Evolutionary conservation across 2,797 vertebrate genomes (phyloP).

Genomic region (Euphonia xanthogaster): DNA sequence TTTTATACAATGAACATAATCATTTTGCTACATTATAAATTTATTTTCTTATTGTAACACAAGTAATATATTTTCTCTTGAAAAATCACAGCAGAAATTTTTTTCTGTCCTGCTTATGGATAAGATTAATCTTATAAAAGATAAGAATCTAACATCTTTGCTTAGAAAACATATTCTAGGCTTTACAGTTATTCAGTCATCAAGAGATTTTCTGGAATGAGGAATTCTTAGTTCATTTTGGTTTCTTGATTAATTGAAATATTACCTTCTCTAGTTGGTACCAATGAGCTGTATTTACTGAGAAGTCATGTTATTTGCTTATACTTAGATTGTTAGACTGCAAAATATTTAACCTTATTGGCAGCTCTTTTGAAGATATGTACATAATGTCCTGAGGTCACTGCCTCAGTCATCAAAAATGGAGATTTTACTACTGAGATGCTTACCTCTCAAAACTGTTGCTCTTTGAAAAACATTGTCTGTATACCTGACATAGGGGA

Average conservation of each 20-base stretch:
- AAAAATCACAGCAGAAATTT: background rate
- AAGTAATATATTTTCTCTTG: background rate
- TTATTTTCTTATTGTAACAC: background rate
- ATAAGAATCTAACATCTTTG: background rate
- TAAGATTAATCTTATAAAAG: background rate
- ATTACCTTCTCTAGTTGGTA: background rate
- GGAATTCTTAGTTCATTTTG: background rate
- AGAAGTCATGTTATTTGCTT: background rate
- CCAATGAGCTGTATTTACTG: background rate
- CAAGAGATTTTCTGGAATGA: background rate
- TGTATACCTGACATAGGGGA: rapidly evolving
- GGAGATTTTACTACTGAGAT: background rate
- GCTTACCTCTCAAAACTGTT: background rate
- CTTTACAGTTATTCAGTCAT: background rate
- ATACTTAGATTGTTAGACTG: background rate
- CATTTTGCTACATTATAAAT: background rate
- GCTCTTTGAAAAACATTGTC: background rate
- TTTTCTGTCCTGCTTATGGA: background rate
- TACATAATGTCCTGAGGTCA: background rate
- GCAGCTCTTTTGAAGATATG: background rate
- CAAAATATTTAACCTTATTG: background rate
- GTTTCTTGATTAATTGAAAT: background rate
- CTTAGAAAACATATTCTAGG: background rate
- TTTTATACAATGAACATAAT: background rate
- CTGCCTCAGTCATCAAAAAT: background rate